Base-by-base conservation (phyloP, 2,797 vertebrate genomes). In the Psittacula echo region DNA sequence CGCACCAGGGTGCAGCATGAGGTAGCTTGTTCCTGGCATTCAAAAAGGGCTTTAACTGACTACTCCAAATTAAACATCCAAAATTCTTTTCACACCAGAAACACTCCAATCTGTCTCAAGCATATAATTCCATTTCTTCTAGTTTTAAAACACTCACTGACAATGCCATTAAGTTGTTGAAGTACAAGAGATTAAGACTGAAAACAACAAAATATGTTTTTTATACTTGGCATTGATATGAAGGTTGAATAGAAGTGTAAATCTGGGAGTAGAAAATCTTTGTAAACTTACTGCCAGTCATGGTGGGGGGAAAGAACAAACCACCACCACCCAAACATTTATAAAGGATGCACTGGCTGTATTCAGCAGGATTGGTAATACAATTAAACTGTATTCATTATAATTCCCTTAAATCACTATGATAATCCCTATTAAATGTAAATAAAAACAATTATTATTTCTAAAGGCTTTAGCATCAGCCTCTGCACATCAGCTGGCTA, bases 1-100 rank as follows among this genome's bases (percentile, higher is more conserved):
- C 0, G 0, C 11, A 8, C 23, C 37, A 10, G 27, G 42, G 15
- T 9, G 5, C 53, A 41, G 37, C 10, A 3, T 1, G 0, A 84
- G 64, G 29, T 2, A 67, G 15, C 41, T 42, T 16, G 2, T 9
- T 45, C 17, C 27, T 32, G 47, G 16, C 51, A 17, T 56, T 58
- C 14, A 3, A 19, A 71, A 67, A 9, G 3, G 17, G 9, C 17
- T 89, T 77, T 26, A 42, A 77, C 8, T n/a, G 32, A 66, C 48
- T 67, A 5, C 29, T 53, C 13, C 71, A 65, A 75, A 83, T 81
- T 13, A 80, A 72, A 78, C 15, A 53, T 3, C 37, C n/a, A 67
- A 76, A 90, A 27, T 2, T 27, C 56, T 68, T 87, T 54, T 76
- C 42, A 30, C 62, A 56, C 12, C 8, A 64, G 42, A 73, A 95